Conservation (phyloP, 2,888 invertebrate species). For the Sisyra nigra region DNA sequence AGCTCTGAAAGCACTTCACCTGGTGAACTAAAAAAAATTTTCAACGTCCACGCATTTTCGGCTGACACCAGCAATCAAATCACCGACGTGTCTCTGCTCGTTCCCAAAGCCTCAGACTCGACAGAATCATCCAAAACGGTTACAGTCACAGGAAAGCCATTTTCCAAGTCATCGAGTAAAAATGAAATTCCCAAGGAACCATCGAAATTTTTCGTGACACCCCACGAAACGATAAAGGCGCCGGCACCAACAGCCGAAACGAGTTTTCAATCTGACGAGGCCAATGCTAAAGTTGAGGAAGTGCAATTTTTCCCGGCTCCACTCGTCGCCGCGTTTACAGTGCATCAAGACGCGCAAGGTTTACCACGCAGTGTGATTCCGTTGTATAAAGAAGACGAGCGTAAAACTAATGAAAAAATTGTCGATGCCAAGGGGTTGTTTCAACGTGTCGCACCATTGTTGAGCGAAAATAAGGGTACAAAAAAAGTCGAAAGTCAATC, state of each 20-base stretch:
- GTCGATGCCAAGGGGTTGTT: not conserved
- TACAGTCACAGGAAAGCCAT: not conserved
- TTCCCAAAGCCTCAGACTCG: not conserved
- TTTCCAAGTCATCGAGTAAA: not conserved
- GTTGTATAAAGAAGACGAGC: constrained; percentile 32
- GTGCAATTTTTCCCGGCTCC: constrained; percentile 73
- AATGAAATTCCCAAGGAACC: not conserved
- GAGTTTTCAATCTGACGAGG: constrained; percentile 12
- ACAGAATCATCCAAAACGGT: not conserved
- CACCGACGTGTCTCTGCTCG: not conserved
- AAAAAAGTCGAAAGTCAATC: constrained; percentile 9
- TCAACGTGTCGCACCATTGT: constrained; percentile 10
- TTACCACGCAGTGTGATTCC: constrained; percentile 66
- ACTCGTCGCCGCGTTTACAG: constrained; percentile 69
- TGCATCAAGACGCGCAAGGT: constrained; percentile 66
- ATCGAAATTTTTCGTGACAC: not conserved
- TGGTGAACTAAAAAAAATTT: not conserved
- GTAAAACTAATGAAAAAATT: not conserved
- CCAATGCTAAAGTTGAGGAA: constrained; percentile 44
- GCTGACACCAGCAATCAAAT: not conserved
- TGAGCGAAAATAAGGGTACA: constrained; percentile 11
- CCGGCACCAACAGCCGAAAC: constrained; percentile 2
- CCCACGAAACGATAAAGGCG: not conserved
- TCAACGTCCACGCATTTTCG: constrained; percentile 3
- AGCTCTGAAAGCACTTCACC: not conserved